Base-by-base conservation (phyloP, 2,888 invertebrate genomes). In the Aplocera efformata region DNA sequence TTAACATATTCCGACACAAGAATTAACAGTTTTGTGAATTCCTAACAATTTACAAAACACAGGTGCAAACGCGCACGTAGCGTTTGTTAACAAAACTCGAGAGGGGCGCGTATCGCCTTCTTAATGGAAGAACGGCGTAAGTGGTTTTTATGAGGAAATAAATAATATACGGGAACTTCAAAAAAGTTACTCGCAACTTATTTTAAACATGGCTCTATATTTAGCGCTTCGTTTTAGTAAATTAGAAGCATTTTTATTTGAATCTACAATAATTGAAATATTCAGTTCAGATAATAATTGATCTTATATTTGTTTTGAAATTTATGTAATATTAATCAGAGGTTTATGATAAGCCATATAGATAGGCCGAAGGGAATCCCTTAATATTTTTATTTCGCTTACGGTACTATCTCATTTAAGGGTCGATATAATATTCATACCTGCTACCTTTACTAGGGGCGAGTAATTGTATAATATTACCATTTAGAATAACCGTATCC, bases 381-480 rank as follows among this genome's bases (percentile, higher is more conserved):
- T 6, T 22, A 33, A 35, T 44, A 36, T 35, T 40, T 29, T 36
- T 45, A 36, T 40, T 36, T 24, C 10, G 40, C 40, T 45, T 41
- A 33, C 36, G 10, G 36, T 17, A 45, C 36, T 36, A 45, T 45
- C 32, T 40, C 36, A 20, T 28, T 32, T 36, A 44, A 44, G 43
- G 45, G 36, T 26, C 46, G 46, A 42, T 43, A 42, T 40, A 32
- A 42, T 40, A 32, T 36, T 38, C 36, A 46, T 50, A 48, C 50
- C 50, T 55, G 55, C 35, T 41, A 29, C 30, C n/a, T n/a, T n/a
- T 32, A 30, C 32, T 29, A 34, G 44, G 48, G 46, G 45, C 40
- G 42, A 32, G 48, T 56, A 56, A 56, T 56, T 56, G 56, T 51
- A 56, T 53, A 53, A 53, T 53, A 56, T 56, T 56, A 56, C 49